phyloP scores from a whole-genome alignment of 2,797 vertebrate genomes.

The Malacoctenus gilli region DNA sequence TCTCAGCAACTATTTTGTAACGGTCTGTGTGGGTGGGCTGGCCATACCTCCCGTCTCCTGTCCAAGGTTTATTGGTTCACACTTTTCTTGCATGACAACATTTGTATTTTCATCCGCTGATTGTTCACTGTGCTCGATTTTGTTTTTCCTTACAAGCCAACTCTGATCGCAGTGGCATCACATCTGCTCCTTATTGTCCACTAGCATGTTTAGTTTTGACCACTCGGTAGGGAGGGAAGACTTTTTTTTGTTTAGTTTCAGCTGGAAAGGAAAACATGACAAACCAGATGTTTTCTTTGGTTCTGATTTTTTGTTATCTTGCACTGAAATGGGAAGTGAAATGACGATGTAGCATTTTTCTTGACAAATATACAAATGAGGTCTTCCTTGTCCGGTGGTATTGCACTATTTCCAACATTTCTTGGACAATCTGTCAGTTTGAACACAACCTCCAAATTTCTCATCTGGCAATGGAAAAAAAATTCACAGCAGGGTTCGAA shows the following conservation, averaged over 20 bases:
- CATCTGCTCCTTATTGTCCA: conserved; percentile 27
- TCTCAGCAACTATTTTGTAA: conserved; percentile 65
- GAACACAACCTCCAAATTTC: conserved; percentile 61
- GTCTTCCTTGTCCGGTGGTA: conserved; percentile 90
- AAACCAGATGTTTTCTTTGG: conserved; percentile 10
- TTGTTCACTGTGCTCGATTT: conserved; percentile 61
- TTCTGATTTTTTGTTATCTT: conserved; percentile 63
- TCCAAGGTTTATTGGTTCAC: conserved; percentile 59
- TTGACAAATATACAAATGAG: conserved; percentile 73
- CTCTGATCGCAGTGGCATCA: conserved; percentile 49
- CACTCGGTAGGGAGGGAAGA: conserved; percentile 73
- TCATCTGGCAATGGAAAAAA: conserved; percentile 30
- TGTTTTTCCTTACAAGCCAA: conserved; percentile 28
- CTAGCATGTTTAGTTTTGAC: conserved; percentile 32
- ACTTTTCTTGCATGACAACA: conserved; percentile 69
- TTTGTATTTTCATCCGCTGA: conserved; percentile 74
- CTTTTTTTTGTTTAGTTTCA: conserved; percentile 69
- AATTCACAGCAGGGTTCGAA: neutral
- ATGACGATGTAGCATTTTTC: conserved; percentile 76
- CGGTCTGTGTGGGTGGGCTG: conserved; percentile 42
- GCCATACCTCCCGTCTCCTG: conserved; percentile 28
- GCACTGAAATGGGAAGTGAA: conserved; percentile 78
- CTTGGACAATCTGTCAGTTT: conserved; percentile 82
- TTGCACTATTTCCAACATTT: conserved; percentile 89
- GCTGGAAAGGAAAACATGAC: conserved; percentile 56